Evolutionary conservation across 2,113 vertebrate genomes (phyloP).

Genomic region (Riparia riparia): DNA sequence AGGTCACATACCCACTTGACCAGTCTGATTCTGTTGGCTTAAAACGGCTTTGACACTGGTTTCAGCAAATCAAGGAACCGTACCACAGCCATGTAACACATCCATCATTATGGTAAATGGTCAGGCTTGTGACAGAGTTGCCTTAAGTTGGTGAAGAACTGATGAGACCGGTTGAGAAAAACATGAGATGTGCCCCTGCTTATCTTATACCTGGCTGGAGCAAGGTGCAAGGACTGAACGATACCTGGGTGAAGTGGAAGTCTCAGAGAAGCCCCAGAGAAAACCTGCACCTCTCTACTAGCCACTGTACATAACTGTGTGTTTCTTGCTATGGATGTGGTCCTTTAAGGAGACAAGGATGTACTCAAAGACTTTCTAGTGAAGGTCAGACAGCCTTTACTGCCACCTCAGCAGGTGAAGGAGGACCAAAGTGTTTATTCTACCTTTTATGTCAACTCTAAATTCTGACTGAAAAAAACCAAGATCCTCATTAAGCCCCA

Average conservation of each 20-base stretch:
- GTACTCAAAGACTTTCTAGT: not conserved
- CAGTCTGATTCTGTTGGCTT: not conserved
- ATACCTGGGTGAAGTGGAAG: not conserved
- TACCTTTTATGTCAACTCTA: not conserved
- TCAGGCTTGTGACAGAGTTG: not conserved
- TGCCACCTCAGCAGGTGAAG: not conserved
- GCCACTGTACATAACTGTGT: not conserved
- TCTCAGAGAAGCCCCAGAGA: not conserved
- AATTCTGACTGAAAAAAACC: not conserved
- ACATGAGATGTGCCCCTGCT: not conserved
- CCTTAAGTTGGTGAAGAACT: not conserved
- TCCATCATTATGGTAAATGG: too few relatives aligned
- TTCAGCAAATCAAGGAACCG: not conserved
- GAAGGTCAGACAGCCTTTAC: not conserved
- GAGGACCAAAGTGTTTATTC: not conserved
- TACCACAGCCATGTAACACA: not conserved
- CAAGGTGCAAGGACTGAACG: fast-evolving
- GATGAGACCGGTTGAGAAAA: not conserved
- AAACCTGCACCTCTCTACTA: not conserved
- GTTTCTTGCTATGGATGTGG: not conserved
- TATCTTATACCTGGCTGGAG: not conserved
- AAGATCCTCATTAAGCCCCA: not conserved
- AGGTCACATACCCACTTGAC: not conserved
- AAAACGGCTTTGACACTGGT: not conserved
- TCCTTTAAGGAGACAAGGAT: not conserved